Evolutionary conservation across 2,113 vertebrate species (phyloP).

Genomic region (Addax nasomaculatus): DNA sequence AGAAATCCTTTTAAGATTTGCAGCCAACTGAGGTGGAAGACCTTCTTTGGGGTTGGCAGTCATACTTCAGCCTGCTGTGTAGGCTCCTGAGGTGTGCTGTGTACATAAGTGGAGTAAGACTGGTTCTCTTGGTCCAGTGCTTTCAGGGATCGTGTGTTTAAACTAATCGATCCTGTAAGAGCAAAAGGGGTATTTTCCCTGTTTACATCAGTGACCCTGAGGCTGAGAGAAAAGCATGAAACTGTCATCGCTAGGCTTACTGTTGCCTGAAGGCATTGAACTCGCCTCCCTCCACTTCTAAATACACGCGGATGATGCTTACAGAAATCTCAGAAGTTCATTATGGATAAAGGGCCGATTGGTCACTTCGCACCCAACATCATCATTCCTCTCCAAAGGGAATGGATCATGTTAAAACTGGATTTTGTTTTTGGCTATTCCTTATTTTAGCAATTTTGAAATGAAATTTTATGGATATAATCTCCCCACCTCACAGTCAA

Average conservation of each 20-base stretch:
- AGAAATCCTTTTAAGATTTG: background rate
- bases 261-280: background rate
- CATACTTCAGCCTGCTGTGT: background rate
- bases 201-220: background rate
- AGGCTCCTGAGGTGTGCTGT: background rate
- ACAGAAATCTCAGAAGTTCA: background rate
- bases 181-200: background rate
- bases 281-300: background rate
- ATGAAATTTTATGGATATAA: background rate
- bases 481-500: background rate
- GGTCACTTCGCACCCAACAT: background rate
- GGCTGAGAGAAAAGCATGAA: background rate
- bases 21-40: background rate
- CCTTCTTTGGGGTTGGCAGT: background rate
- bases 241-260: background rate
- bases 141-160: background rate
- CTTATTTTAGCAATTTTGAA: background rate
- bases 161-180: background rate
- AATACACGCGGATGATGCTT: background rate
- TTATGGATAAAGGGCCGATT: background rate
- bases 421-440: background rate
- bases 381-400: background rate
- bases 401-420: background rate
- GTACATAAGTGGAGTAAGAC: background rate
- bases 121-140: too few species aligned